Conservation (phyloP, 2,797 vertebrate species). For the Crypturellus tataupa region DNA sequence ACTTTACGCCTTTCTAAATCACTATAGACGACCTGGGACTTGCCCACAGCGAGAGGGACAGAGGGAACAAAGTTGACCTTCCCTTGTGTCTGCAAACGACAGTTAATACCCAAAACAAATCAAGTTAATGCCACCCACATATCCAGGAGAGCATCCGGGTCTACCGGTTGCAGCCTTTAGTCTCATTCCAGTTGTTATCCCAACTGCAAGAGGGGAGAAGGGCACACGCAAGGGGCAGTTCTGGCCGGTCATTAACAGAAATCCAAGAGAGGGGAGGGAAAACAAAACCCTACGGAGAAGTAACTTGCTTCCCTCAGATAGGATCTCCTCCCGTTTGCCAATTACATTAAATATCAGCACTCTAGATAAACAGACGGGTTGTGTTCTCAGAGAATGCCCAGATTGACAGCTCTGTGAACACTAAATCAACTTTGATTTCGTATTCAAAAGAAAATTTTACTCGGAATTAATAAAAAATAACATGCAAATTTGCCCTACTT, state of each 20-base stretch:
- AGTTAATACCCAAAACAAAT: neutral
- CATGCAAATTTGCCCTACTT: slow-evolving; percentile 14
- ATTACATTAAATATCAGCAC: neutral
- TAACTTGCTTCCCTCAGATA: neutral
- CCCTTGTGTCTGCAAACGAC: neutral
- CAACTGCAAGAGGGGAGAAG: neutral
- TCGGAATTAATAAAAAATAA: slow-evolving; percentile 18
- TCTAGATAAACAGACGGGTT: neutral
- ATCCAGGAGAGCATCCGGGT: neutral
- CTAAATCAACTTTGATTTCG: neutral
- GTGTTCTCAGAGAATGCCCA: neutral
- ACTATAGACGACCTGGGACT: neutral
- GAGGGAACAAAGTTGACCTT: neutral
- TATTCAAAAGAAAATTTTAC: neutral
- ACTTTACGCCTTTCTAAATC: neutral
- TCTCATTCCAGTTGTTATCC: neutral
- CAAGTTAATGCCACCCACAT: neutral
- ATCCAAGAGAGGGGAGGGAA: no score
- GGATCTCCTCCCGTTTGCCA: neutral
- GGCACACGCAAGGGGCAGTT: neutral
- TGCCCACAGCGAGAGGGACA: neutral
- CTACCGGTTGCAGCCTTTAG: neutral
- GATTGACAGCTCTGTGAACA: neutral
- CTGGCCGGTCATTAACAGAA: neutral
- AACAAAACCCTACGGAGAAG: neutral